phyloP scores from a whole-genome alignment of 2,113 vertebrate genomes.

The Colistium nudipinnis region DNA sequence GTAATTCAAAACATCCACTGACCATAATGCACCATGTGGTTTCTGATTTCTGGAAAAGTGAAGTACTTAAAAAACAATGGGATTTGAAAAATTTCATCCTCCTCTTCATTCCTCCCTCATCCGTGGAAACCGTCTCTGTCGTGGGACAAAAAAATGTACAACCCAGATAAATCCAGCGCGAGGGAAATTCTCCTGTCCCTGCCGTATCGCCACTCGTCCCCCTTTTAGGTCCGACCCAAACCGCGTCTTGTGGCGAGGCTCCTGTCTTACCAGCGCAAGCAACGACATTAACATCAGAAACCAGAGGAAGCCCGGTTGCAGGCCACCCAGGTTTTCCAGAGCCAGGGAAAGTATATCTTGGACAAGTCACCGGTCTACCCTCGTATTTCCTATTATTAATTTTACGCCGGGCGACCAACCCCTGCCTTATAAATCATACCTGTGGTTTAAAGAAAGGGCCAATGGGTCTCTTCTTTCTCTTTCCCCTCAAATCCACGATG shows the following conservation, averaged over 20 bases:
- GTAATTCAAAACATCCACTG: conserved; percentile 76
- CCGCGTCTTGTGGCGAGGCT: conserved; percentile 66
- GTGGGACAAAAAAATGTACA: conserved; percentile 55
- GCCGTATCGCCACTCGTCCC: conserved; percentile 61
- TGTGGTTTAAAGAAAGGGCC: conserved; percentile 75
- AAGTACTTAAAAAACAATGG: conserved; percentile 75
- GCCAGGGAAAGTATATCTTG: conserved; percentile 80
- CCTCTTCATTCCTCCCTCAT: conserved; percentile 57
- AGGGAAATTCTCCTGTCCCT: conserved; percentile 28
- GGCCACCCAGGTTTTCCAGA: conserved; percentile 82
- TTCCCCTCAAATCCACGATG: conserved; percentile 27
- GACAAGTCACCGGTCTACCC: conserved; percentile 73
- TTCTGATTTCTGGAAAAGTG: conserved; percentile 78
- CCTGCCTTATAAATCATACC: conserved; percentile 77
- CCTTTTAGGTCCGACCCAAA: conserved; percentile 73
- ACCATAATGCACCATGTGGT: conserved; percentile 76
- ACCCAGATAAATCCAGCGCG: conserved; percentile 9
- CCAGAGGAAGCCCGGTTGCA: conserved; percentile 75
- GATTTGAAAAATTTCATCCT: conserved; percentile 65
- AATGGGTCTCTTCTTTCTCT: conserved; percentile 37
- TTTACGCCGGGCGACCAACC: conserved; percentile 72
- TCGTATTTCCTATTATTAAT: conserved; percentile 82
- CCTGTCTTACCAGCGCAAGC: conserved; percentile 72
- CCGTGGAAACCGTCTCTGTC: conserved; percentile 60
- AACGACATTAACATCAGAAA: conserved; percentile 82